These are phyloP conservation scores for Calyptommatus sinebrachiatus DNA, from an alignment of 2,113 vertebrate species.

Conservation along the genomic window DNA sequence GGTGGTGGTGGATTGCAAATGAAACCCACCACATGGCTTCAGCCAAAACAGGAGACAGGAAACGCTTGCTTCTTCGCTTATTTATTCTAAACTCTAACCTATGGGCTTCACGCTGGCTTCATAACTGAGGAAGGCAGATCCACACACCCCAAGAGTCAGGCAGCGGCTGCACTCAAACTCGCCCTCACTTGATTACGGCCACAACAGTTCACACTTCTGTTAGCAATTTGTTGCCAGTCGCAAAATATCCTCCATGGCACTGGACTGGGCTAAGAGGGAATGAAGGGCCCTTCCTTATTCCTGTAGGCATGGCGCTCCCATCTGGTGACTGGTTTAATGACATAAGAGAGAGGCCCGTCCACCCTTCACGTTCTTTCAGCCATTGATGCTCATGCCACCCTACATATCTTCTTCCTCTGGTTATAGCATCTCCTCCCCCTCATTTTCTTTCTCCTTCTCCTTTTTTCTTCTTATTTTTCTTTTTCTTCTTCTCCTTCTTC, in stretches of 20 bases:
- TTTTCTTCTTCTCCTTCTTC: not conserved
- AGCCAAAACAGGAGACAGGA: conserved; percentile 56
- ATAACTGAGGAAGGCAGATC: conserved; percentile 30
- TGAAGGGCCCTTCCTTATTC: conserved; percentile 3
- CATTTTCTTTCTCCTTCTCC: too few relatives aligned
- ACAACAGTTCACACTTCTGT: conserved; percentile 42
- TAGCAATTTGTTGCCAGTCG: conserved; percentile 40
- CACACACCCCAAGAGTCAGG: conserved; percentile 14
- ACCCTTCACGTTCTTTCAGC: conserved; percentile 40
- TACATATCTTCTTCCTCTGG: not conserved
- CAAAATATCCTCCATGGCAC: conserved; percentile 37
- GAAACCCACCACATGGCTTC: conserved; percentile 39
- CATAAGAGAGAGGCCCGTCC: conserved; percentile 9
- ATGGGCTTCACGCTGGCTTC: conserved; percentile 28
- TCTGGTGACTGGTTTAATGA: conserved; percentile 31
- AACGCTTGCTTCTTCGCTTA: conserved; percentile 38
- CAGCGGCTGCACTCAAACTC: conserved; percentile 42
- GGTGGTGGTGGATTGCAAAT: not conserved
- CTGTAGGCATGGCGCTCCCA: not conserved
- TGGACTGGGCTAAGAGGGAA: not conserved
- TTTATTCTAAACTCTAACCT: conserved; percentile 37
- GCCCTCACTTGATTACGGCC: conserved; percentile 4
- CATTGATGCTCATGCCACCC: not conserved
- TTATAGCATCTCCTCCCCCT: not conserved
- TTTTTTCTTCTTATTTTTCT: too few relatives aligned